Evolutionary conservation across 2,888 invertebrate genomes (phyloP), one percentile per base, ranked within the genome.

Genomic region (Gryllus longicercus): DNA sequence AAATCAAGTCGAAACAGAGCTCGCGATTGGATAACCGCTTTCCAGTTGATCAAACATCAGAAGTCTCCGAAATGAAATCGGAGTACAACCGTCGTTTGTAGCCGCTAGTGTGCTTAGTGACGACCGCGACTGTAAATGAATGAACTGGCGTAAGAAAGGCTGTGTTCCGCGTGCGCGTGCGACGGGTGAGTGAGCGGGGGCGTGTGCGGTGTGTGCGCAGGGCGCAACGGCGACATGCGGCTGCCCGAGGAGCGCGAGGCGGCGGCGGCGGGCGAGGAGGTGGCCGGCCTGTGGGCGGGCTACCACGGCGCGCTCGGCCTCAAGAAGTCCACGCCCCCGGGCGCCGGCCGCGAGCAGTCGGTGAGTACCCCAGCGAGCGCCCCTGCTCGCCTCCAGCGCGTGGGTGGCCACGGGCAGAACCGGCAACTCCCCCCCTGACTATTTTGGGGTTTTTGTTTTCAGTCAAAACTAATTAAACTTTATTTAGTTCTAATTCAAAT

Each of bases 231-330:
- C 25, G 83, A 83, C 75, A 63, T 80, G 11, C 79, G 82, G 79
- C 80, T 83, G 82, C 11, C 84, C 86, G 87, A 87, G 82, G 86
- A 87, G n/a, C 85, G 87, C 82, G 87, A 87, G 87, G 87, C 50
- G 85, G 85, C 16, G 84, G 21, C 86, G 77, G 87, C 87, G 38
- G 83, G 86, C 83, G 93, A 93, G 86, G 93, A 93, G 86, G 93
- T 95, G 90, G 94, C 94, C 2, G 94, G 94, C 63, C 89, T 95
- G n/a, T 95, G 95, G 95, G 94, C 95, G 10, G 94, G 94, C 82
- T 95, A 95, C 87, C 93, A 94, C 87, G 93, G 92, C 84, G 94
- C 95, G 1, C 88, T 95, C 85, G 84, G 84, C 50, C 82, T 84
- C 63, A 84, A 84, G 83, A 84, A 84, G 79, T 86, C 87, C 38